Evolutionary conservation across 2,113 vertebrate genomes (phyloP), one percentile per base, ranked within the genome.

Genomic region (Gallinago media): DNA sequence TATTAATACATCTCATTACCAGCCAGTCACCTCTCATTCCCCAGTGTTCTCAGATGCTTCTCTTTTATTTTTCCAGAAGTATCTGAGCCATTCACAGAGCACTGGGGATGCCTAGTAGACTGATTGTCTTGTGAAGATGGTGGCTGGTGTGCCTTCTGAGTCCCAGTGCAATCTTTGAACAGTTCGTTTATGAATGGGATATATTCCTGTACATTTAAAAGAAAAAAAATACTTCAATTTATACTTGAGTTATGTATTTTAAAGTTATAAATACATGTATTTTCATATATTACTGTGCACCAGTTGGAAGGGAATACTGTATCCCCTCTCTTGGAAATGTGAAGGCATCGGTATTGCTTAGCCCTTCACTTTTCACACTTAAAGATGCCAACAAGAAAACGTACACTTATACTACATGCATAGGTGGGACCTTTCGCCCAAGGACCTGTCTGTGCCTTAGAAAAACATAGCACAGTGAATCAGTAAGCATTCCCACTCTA

Each of bases 1-100:
- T 84, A 85, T 92, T 96, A 84, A 88, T 90, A 78, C 29, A 63
- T 85, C 88, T 93, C 44, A 54, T 86, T 88, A 92, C 31, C 81
- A 92, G n/a, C 44, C 40, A 84, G 85, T 85, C 80, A 49, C 75
- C 8, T 2, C 36, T 94, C 17, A 8, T 76, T 91, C 75, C 89
- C 52, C 36, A 36, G 0, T 58, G 46, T 85, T 94, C 83, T 96
- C 50, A 72, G 86, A 92, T n/a, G 25, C 55, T 89, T 82, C 70
- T 85, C 47, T 88, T 50, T 56, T 88, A 58, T 94, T 95, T 92
- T 90, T 76, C 75, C 47, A 74, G 89, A 77, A 61, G 31, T 75
- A 36, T 71, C 56, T 78, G 27, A 74, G n/a, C 25, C 26, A 11
- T 71, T 94, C 32, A 25, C 27, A 81, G 70, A 84, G 63, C 65